Conservation (phyloP, 2,113 vertebrate genomes). For the Abramis brama region DNA sequence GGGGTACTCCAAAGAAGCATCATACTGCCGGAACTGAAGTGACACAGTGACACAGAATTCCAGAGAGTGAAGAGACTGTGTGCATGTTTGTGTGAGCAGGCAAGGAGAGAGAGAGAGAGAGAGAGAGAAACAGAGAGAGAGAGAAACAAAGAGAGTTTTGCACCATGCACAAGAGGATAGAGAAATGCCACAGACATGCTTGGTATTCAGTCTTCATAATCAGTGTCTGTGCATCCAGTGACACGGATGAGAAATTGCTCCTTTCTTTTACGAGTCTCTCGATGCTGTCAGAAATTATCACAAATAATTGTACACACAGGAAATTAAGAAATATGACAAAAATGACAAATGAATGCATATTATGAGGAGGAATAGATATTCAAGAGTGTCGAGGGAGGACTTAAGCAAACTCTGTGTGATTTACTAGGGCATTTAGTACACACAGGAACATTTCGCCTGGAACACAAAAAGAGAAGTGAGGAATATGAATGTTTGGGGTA, state of each 20-base stretch:
- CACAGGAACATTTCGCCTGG: slow-evolving; percentile 12
- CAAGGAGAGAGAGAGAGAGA: slow-evolving; percentile 15
- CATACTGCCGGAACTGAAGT: slow-evolving; percentile 50
- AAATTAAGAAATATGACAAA: slow-evolving; percentile 48
- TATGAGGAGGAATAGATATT: slow-evolving; percentile 26
- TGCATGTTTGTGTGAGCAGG: slow-evolving; percentile 28
- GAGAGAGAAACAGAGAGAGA: too few relatives aligned
- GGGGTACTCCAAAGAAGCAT: slow-evolving; percentile 65
- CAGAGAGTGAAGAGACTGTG: background rate
- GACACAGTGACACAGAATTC: background rate
- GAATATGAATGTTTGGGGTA: slow-evolving; percentile 20
- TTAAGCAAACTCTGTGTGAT: slow-evolving; percentile 41
- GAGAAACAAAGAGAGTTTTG: slow-evolving; percentile 31
- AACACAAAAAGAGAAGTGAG: background rate
- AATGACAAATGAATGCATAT: slow-evolving; percentile 34
- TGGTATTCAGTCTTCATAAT: slow-evolving; percentile 44
- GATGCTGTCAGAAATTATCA: slow-evolving; percentile 45
- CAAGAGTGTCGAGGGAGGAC: slow-evolving; percentile 27
- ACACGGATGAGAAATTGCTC: slow-evolving; percentile 40
- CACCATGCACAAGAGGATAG: slow-evolving; percentile 36
- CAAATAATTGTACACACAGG: slow-evolving; percentile 48
- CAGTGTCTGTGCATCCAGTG: slow-evolving; percentile 33
- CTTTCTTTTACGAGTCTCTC: slow-evolving; percentile 44
- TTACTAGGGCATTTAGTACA: slow-evolving; percentile 40
- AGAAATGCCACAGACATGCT: slow-evolving; percentile 44